These are phyloP conservation scores for Echinops telfairi DNA, from an alignment of 2,113 vertebrate species.

Conservation along the genomic window DNA sequence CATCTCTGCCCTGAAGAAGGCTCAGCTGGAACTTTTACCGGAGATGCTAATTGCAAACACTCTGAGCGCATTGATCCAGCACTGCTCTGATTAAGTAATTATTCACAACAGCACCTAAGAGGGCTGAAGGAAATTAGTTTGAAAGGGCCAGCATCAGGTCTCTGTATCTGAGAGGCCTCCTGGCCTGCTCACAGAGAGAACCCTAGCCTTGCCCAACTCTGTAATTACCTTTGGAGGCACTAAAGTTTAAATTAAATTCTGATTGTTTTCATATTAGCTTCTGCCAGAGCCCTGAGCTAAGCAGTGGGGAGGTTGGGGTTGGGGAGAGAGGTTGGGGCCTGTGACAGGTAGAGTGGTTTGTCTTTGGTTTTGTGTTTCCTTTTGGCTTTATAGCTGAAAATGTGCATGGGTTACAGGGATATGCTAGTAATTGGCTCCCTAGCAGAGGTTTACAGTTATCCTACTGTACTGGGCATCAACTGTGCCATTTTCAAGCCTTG, in stretches of 20 bases:
- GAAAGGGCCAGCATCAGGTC: not conserved
- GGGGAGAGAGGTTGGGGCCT: fast-evolving
- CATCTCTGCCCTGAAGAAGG: slow-evolving; percentile 17
- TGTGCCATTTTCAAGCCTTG: slow-evolving; percentile 66
- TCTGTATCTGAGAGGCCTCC: not conserved
- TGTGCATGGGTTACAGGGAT: not conserved
- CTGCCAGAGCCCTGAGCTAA: slow-evolving; percentile 60
- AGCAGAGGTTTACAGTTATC: slow-evolving; percentile 51
- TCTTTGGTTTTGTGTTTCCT: not conserved
- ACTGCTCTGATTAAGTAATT: slow-evolving; percentile 75
- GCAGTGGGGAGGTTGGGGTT: not conserved
- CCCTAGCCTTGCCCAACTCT: slow-evolving; percentile 55
- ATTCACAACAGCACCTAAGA: slow-evolving; percentile 57
- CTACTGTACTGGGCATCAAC: slow-evolving; percentile 28
- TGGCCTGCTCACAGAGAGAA: slow-evolving; percentile 12
- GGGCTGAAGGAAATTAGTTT: slow-evolving; percentile 32
- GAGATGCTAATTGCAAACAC: slow-evolving; percentile 67
- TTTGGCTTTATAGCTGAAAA: slow-evolving; percentile 40
- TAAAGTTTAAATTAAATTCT: slow-evolving; percentile 72
- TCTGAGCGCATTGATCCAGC: slow-evolving; percentile 54
- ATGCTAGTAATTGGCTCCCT: slow-evolving; percentile 70
- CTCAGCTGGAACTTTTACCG: slow-evolving; percentile 59
- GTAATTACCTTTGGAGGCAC: slow-evolving; percentile 73
- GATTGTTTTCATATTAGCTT: slow-evolving; percentile 75
- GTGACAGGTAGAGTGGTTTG: not conserved